These are phyloP conservation scores for Platygyra sinensis DNA, from an alignment of 64 coral and sea anemone genomes.

Conservation along the genomic window DNA sequence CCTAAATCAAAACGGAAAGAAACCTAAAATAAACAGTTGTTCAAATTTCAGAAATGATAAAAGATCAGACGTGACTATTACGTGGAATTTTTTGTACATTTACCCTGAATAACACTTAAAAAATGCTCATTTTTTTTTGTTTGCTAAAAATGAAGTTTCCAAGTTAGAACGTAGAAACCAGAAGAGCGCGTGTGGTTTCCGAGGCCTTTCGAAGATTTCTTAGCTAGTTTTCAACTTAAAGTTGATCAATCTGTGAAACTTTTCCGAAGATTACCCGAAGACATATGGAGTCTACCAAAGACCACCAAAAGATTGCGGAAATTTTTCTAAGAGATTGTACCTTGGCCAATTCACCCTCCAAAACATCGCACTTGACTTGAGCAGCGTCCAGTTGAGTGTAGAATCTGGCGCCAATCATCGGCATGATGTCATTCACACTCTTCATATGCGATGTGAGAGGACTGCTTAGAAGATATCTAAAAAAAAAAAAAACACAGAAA, in stretches of 20 bases:
- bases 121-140: too few species aligned
- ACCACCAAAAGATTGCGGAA: neutral
- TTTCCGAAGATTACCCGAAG: too few species aligned
- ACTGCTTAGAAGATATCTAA: slow-evolving; percentile 86
- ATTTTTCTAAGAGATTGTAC: neutral
- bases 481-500: neutral
- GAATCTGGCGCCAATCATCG: slow-evolving; percentile 98
- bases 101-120: too few species aligned
- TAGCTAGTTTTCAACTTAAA: too few species aligned
- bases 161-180: too few species aligned
- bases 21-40: neutral
- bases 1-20: slow-evolving; percentile 39
- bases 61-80: too few species aligned
- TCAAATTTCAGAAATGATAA: too few species aligned
- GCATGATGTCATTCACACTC: slow-evolving; percentile 98
- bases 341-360: slow-evolving; percentile 97
- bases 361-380: slow-evolving; percentile 88
- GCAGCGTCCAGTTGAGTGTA: slow-evolving; percentile 96
- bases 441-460: slow-evolving; percentile 83
- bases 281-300: too few species aligned
- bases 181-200: too few species aligned
- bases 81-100: too few species aligned
- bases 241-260: neutral
- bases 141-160: too few species aligned
- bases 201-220: too few species aligned